These are phyloP conservation scores for Ctenomys sociabilis DNA, from an alignment of 2,113 vertebrate species.

Conservation along the genomic window DNA sequence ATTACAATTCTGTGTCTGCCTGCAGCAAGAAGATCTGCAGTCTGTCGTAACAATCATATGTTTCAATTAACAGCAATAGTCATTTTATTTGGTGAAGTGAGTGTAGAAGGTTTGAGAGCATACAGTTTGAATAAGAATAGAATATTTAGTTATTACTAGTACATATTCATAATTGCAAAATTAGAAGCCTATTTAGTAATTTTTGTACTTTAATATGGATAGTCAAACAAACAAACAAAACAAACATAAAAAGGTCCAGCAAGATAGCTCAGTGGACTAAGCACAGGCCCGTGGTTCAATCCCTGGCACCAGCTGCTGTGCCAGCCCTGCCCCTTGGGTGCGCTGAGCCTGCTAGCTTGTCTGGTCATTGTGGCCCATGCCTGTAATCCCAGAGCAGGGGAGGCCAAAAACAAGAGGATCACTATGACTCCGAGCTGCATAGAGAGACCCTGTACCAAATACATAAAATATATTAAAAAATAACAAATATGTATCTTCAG, in stretches of 20 bases:
- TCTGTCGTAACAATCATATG: constrained; percentile 52
- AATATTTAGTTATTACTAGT: constrained; percentile 19
- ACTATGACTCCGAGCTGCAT: too few relatives aligned
- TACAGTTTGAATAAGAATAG: constrained; percentile 2
- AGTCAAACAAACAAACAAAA: not conserved
- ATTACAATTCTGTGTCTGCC: constrained; percentile 74
- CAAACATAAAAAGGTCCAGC: too few relatives aligned
- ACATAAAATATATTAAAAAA: too few relatives aligned
- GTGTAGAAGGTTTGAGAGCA: constrained; percentile 6
- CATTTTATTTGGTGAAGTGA: constrained; percentile 57
- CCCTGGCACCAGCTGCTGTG: too few relatives aligned
- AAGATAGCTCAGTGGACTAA: too few relatives aligned
- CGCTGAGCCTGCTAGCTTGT: too few relatives aligned
- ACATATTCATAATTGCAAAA: not conserved
- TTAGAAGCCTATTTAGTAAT: not conserved
- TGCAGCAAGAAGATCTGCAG: constrained; percentile 47
- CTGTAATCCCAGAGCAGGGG: too few relatives aligned
- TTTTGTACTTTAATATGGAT: not conserved
- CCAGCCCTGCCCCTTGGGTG: too few relatives aligned
- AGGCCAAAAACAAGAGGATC: too few relatives aligned
- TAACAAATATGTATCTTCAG: not conserved
- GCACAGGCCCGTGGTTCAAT: too few relatives aligned
- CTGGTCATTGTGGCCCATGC: too few relatives aligned
- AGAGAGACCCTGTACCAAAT: too few relatives aligned
- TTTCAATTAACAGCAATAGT: constrained; percentile 54